Conservation (phyloP, 2,113 vertebrate species). For the Andinoacara biseriatus region DNA sequence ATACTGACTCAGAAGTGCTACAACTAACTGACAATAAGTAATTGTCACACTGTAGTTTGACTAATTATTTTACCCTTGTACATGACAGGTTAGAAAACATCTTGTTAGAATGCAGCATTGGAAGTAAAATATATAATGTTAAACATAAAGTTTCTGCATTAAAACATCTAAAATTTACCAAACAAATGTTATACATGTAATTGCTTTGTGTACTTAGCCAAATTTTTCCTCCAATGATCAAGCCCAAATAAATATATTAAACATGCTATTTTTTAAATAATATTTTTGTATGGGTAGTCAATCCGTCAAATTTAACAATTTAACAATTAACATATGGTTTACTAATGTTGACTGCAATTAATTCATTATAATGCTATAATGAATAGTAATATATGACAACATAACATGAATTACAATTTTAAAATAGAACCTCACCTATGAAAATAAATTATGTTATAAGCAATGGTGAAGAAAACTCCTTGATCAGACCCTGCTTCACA, state of each 20-base stretch:
- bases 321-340: too few species aligned
- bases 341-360: too few species aligned
- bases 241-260: too few species aligned
- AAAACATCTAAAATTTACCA: too few species aligned
- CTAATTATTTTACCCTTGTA: background rate
- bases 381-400: background rate
- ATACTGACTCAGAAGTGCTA: slow-evolving; percentile 24
- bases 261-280: too few species aligned
- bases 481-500: background rate
- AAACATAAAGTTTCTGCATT: too few species aligned
- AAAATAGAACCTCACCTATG: background rate
- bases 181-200: too few species aligned
- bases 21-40: background rate
- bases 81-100: background rate
- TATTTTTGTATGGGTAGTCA: too few species aligned
- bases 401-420: background rate
- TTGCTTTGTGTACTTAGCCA: too few species aligned
- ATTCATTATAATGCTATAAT: background rate
- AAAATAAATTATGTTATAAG: background rate
- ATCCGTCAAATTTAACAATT: too few species aligned
- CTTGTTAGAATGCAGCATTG: background rate
- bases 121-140: too few species aligned
- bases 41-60: background rate
- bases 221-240: too few species aligned
- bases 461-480: background rate